Conservation (phyloP, 2,888 invertebrate species). For the Pycnomerus fuliginosus region DNA sequence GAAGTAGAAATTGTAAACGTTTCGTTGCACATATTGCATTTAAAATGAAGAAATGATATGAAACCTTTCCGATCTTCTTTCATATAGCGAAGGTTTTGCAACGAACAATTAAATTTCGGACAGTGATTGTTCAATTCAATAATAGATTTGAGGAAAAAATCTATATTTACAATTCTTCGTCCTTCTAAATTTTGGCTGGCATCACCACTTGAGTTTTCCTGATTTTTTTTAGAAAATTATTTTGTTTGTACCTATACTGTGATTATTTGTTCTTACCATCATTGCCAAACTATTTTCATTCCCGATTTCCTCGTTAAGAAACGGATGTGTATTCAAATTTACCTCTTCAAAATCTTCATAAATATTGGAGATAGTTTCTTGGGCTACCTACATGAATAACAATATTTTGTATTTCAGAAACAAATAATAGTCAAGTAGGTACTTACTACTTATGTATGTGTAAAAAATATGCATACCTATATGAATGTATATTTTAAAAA, state of each 20-base stretch:
- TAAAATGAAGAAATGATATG: conserved; percentile 1
- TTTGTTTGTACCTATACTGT: neutral
- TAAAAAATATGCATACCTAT: no score
- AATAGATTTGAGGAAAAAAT: conserved; percentile 4
- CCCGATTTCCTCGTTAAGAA: no score
- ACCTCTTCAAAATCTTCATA: neutral
- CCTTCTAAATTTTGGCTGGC: conserved; percentile 1
- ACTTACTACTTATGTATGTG: no score
- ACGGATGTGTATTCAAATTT: neutral
- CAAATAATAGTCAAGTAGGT: no score
- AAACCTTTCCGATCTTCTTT: conserved; percentile 3
- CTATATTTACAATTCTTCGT: conserved; percentile 6
- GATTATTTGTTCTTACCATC: no score
- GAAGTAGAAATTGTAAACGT: conserved; percentile 4
- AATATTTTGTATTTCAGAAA: no score
- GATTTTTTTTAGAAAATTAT: neutral
- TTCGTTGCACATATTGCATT: conserved; percentile 10
- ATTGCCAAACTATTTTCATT: no score
- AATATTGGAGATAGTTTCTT: no score
- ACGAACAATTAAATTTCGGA: conserved; percentile 4
- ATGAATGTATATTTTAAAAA: no score
- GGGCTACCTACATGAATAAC: no score
- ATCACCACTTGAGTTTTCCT: neutral
- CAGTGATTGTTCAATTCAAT: conserved; percentile 6
- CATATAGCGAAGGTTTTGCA: conserved; percentile 1